Conservation (phyloP, 2,888 invertebrate species). For the Drosophila gaucha region DNA sequence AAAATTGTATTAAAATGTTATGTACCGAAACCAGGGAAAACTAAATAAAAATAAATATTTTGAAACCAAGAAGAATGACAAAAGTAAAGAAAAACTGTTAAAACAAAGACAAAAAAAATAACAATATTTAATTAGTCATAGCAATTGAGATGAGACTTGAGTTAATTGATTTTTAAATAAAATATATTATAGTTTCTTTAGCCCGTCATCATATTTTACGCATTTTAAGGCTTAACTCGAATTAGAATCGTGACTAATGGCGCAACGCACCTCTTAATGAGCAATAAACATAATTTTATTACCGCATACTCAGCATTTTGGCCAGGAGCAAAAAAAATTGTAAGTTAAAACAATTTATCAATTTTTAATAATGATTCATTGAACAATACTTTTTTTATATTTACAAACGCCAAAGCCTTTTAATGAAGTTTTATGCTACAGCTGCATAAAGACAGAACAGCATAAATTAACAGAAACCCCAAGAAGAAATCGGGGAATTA, state of each 20-base stretch:
- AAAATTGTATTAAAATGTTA: not conserved
- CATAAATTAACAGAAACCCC: slow-evolving; percentile 57
- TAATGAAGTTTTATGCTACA: slow-evolving; percentile 71
- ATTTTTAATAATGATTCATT: slow-evolving; percentile 47
- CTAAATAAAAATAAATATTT: not conserved
- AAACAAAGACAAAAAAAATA: not conserved
- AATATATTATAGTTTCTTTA: not conserved
- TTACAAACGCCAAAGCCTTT: slow-evolving; percentile 50
- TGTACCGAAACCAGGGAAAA: not conserved
- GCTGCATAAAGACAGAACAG: slow-evolving; percentile 46
- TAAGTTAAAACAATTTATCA: slow-evolving; percentile 43
- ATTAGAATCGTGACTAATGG: slow-evolving; percentile 21
- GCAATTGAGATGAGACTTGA: not conserved
- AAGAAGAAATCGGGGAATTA: not conserved
- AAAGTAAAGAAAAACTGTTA: not conserved
- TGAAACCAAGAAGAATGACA: not conserved
- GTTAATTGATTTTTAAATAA: not conserved
- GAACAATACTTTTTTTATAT: slow-evolving; percentile 20
- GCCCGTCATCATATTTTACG: too few species aligned
- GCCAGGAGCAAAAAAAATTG: slow-evolving; percentile 1
- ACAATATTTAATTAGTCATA: not conserved
- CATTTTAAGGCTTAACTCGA: not conserved
- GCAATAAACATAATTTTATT: slow-evolving; percentile 44
- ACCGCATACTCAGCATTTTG: slow-evolving; percentile 9
- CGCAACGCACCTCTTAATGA: slow-evolving; percentile 15